Base-by-base conservation (phyloP, 1,140 invertebrate genomes). In the Asobara japonica region DNA sequence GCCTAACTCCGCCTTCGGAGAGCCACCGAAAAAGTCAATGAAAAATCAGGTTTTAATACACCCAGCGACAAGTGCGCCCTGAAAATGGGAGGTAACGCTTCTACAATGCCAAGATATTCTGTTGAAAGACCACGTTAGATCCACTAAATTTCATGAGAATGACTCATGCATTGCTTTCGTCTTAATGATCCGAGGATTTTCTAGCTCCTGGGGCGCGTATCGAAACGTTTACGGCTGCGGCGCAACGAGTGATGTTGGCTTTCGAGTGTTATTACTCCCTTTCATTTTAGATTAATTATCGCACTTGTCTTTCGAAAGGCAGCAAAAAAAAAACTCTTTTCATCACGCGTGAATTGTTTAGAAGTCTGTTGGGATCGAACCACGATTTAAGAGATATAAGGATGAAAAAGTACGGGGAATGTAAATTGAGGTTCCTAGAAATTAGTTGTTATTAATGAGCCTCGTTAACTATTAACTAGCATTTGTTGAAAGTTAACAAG, bases 151-250 rank as follows among this genome's bases (percentile, higher is more conserved):
- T 62, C 60, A 31, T 31, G n/a, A 31, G 60, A 62, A 62, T 62
- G 60, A 62, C 60, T 62, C 29, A 22, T 16, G 60, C 60, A 31
- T 30, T 30, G 60, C 60, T 62, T 16, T 62, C 60, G 25, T 62
- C 60, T 71, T 71, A 71, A 71, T 71, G 69, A 71, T 71, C 60
- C 29, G 13, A 65, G 27, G 7, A 25, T 62, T 71, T 65, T 45
- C 33, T 71, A 71, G 69, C 61, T 48, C 61, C 30, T 64, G 69
- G 33, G 25, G 69, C 27, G 69, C 69, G 69, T 65, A 71, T 65
- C 69, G 69, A 71, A 71, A 70, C 31, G 31, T 27, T 48, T 27
- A 13, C 13, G 20, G 11, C 20, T 18, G 62, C 62, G 62, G 29
- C 30, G 27, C 33, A 33, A 33, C 65, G 33, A 45, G 62, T 65